Conservation (phyloP, 1,140 invertebrate genomes). For the Atopsyche davidsoni region DNA sequence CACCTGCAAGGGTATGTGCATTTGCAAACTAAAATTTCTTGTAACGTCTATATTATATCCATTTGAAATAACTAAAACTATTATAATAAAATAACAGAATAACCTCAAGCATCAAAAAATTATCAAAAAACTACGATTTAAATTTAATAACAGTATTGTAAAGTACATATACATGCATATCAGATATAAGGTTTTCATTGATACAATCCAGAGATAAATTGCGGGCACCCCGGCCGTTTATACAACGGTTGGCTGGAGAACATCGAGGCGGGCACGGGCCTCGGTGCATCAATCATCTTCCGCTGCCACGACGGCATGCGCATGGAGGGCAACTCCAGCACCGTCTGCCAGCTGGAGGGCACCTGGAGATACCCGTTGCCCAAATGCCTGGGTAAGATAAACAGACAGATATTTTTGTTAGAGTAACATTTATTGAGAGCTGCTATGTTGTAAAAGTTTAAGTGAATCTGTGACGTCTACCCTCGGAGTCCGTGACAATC, state of each 20-base stretch:
- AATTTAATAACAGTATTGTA: background rate
- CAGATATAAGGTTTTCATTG: conserved; percentile 13
- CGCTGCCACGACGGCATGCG: conserved; percentile 90
- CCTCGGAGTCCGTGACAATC: no score
- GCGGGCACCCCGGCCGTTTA: conserved; percentile 80
- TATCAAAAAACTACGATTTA: background rate
- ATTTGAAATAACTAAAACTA: no score
- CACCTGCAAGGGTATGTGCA: conserved; percentile 71
- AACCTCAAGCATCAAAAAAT: background rate
- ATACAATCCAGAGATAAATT: conserved; percentile 91
- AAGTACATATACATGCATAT: no score
- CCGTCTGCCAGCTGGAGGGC: conserved; percentile 87
- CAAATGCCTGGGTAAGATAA: conserved; percentile 60
- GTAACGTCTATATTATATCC: no score
- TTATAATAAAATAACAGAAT: no score
- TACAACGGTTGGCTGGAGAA: conserved; percentile 96
- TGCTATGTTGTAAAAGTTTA: no score
- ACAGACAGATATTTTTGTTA: conserved; percentile 1
- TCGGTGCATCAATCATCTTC: conserved; percentile 89
- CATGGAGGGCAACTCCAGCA: conserved; percentile 81
- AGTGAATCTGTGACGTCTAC: no score
- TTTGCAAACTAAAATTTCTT: no score
- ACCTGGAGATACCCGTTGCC: conserved; percentile 90
- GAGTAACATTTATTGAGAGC: no score
- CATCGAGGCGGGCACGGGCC: conserved; percentile 77